Evolutionary conservation across 2,888 invertebrate genomes (phyloP), one percentile per base, ranked within the genome.

Genomic region (Papilio elwesi): DNA sequence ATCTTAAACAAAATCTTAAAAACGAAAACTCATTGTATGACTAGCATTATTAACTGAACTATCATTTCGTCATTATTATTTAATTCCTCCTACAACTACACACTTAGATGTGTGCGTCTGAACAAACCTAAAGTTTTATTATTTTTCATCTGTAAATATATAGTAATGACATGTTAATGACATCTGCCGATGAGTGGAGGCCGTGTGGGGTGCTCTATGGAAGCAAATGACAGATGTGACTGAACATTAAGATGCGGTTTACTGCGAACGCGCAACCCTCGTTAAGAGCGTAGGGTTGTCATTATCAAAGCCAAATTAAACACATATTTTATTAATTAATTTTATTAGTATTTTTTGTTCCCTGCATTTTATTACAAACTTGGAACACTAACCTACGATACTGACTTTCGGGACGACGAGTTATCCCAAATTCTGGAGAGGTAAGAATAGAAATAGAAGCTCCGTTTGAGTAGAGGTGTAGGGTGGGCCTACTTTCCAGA

Each of bases 221-320:
- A 71, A 65, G 66, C 13, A 74, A 76, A 74, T 79, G 80, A 80
- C 80, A 80, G 79, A 80, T 79, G 80, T 75, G 76, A 74, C 53
- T 70, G 70, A 78, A 78, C 78, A 79, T 80, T 80, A 78, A 75
- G 75, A 71, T 71, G 74, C 65, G 73, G 69, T 76, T 72, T 77
- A 75, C 72, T 62, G 53, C 36, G 64, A 70, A 64, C 49, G 49
- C 68, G 65, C 15, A 69, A 53, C 65, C 59, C 69, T 70, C 73
- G 51, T 62, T 70, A 57, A 26, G 13, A 52, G 15, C 11, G 6
- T 67, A 70, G 74, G 67, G 70, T 48, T 70, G 67, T 11, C 69
- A 67, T 9, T 47, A 16, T 48, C 43, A n/a, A 15, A 51, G 36
- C 7, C 16, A 64, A 12, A 48, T 64, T 16, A 16, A 38, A 57